Evolutionary conservation across 2,888 invertebrate species (phyloP).

Genomic region (Acanthosepion lycidas): DNA sequence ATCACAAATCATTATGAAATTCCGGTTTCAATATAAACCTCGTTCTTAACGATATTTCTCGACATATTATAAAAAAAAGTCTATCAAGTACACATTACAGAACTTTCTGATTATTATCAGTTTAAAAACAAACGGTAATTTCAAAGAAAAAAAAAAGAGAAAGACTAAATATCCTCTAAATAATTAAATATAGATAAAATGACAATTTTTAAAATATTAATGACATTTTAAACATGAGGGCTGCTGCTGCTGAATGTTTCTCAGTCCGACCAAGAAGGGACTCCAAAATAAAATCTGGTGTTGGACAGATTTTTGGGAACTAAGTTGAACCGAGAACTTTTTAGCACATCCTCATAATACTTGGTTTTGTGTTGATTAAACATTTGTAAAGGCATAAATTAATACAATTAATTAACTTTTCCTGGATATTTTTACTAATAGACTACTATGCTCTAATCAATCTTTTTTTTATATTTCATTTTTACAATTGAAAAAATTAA

Average conservation of each 20-base stretch:
- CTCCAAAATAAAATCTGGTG: too few species aligned
- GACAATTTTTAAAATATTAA: too few species aligned
- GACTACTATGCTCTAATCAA: background rate
- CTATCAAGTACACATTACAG: background rate
- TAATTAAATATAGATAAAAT: background rate
- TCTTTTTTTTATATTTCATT: too few species aligned
- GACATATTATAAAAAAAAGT: background rate
- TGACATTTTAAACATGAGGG: too few species aligned
- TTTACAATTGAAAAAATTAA: too few species aligned
- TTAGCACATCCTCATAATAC: background rate
- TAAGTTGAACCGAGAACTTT: too few species aligned
- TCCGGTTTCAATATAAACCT: background rate
- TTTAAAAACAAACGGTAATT: background rate
- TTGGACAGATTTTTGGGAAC: too few species aligned
- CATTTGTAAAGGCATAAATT: background rate
- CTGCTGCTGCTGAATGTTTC: too few species aligned
- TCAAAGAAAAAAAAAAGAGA: background rate
- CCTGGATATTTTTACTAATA: background rate
- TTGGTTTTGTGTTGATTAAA: background rate
- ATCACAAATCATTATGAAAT: background rate
- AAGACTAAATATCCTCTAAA: background rate
- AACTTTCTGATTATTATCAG: background rate
- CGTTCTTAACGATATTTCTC: background rate
- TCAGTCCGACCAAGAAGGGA: too few species aligned
- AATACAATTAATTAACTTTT: background rate